Evolutionary conservation across 2,888 invertebrate species (phyloP).

Genomic region (Scaptomyza parva): DNA sequence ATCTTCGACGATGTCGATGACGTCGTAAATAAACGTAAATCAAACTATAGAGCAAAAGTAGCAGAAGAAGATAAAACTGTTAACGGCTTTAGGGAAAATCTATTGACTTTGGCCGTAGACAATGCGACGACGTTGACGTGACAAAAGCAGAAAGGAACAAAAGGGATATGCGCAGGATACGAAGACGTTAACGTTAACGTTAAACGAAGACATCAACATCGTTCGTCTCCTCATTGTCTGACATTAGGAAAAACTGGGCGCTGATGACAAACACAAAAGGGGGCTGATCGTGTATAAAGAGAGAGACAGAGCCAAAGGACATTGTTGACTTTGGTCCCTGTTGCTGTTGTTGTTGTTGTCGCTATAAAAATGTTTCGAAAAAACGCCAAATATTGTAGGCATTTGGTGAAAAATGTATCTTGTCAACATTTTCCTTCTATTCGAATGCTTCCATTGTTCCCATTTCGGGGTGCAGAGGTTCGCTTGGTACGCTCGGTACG

Average conservation of each 20-base stretch:
- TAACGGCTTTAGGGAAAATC: slow-evolving; percentile 62
- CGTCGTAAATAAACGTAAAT: slow-evolving; percentile 67
- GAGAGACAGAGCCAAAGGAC: slow-evolving; percentile 54
- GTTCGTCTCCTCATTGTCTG: slow-evolving; percentile 76
- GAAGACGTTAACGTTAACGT: slow-evolving; percentile 14
- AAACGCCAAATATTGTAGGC: slow-evolving; percentile 73
- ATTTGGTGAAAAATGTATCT: slow-evolving; percentile 72
- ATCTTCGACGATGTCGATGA: slow-evolving; percentile 59
- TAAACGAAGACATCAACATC: slow-evolving; percentile 43
- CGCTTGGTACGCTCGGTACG: background rate
- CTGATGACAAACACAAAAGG: slow-evolving; percentile 68
- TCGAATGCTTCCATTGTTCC: slow-evolving; percentile 70
- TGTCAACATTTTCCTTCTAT: slow-evolving; percentile 74
- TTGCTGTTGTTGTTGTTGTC: slow-evolving; percentile 42
- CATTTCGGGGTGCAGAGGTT: background rate
- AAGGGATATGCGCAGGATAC: slow-evolving; percentile 16
- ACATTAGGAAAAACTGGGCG: slow-evolving; percentile 55
- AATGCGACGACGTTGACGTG: slow-evolving; percentile 57
- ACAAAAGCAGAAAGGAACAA: slow-evolving; percentile 61
- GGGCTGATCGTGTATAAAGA: slow-evolving; percentile 79
- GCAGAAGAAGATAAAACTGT: slow-evolving; percentile 55
- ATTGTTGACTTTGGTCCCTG: slow-evolving; percentile 53
- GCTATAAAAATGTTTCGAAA: slow-evolving; percentile 65
- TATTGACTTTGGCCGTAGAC: slow-evolving; percentile 70
- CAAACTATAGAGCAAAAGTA: slow-evolving; percentile 40